A percentile compares a stretch with the other conserved stretches of the same genome.
These are phyloP conservation scores for Takifugu rubripes DNA, from an alignment of 2,797 vertebrate genomes.

Conservation along the genomic window DNA sequence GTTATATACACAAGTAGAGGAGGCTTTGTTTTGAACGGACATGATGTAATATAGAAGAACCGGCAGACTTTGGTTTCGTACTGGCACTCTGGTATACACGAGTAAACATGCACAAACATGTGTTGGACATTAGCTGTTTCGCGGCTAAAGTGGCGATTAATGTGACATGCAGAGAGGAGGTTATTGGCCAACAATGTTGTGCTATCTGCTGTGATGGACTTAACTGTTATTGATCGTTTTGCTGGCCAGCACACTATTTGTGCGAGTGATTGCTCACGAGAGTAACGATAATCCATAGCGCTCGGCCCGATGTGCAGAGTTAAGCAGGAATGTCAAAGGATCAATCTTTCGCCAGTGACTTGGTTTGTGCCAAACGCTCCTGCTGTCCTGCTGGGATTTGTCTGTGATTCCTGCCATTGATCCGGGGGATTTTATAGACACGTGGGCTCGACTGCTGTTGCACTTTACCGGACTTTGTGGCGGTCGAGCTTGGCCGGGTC, in stretches of 20 bases:
- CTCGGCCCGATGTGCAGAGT: conserved; percentile 46
- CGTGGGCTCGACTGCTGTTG: conserved; percentile 53
- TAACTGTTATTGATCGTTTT: conserved; percentile 33
- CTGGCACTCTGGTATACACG: neutral
- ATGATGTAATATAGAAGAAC: conserved; percentile 12
- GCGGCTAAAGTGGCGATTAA: conserved; percentile 23
- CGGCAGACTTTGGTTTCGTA: conserved; percentile 2
- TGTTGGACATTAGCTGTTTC: neutral
- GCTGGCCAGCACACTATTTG: conserved; percentile 38
- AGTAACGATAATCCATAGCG: conserved; percentile 64
- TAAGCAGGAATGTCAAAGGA: conserved; percentile 70
- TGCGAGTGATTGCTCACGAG: conserved; percentile 55
- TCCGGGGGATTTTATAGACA: conserved; percentile 58
- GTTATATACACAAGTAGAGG: neutral
- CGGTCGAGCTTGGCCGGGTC: conserved; percentile 42
- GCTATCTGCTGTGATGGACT: conserved; percentile 25
- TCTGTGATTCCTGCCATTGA: conserved; percentile 51
- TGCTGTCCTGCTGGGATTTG: conserved; percentile 50
- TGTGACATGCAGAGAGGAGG: conserved; percentile 19
- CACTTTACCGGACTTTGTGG: conserved; percentile 53
- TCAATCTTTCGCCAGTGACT: conserved; percentile 57
- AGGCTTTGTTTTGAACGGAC: too few species aligned
- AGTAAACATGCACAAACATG: conserved; percentile 3
- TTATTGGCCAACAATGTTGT: conserved; percentile 14
- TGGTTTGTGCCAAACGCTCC: conserved; percentile 41